Evolutionary conservation across 2,888 invertebrate genomes (phyloP).

Genomic region (Hoplodrina blanda): DNA sequence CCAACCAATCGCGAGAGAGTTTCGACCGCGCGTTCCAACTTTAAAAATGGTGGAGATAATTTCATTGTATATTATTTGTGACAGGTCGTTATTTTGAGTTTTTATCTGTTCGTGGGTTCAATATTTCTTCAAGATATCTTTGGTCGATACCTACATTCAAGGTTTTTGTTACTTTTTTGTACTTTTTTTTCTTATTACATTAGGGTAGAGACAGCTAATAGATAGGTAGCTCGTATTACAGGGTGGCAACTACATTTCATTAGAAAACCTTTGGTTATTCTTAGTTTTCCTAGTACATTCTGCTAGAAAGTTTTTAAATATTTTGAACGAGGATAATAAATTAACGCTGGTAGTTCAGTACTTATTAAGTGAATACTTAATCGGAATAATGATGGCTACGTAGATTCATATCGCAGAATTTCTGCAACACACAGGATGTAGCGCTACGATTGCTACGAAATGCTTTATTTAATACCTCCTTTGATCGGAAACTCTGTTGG

Average conservation of each 20-base stretch:
- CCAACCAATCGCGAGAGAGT: conserved; percentile 82
- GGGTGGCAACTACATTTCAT: background rate
- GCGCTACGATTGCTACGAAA: background rate
- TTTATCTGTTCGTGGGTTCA: conserved; percentile 85
- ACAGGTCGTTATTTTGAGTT: conserved; percentile 90
- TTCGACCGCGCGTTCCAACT: conserved; percentile 79
- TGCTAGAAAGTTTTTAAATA: too few species aligned
- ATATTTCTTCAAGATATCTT: conserved; percentile 81
- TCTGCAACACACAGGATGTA: background rate
- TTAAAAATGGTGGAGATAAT: conserved; percentile 90
- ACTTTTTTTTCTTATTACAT: conserved; percentile 30
- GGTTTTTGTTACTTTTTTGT: conserved; percentile 59
- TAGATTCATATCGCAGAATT: background rate
- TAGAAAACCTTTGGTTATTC: background rate
- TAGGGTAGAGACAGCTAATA: background rate
- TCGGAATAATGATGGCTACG: background rate
- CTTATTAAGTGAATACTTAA: background rate
- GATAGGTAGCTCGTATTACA: background rate
- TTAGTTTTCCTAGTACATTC: background rate
- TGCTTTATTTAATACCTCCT: background rate
- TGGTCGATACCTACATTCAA: conserved; percentile 66
- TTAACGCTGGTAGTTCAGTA: background rate
- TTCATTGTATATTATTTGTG: conserved; percentile 91
- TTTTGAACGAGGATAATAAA: background rate
- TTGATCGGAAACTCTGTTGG: background rate